A percentile compares a stretch with the other conserved stretches of the same genome.
Evolutionary conservation across 2,797 vertebrate species (phyloP).

Genomic region (Ptychadena robeensis): DNA sequence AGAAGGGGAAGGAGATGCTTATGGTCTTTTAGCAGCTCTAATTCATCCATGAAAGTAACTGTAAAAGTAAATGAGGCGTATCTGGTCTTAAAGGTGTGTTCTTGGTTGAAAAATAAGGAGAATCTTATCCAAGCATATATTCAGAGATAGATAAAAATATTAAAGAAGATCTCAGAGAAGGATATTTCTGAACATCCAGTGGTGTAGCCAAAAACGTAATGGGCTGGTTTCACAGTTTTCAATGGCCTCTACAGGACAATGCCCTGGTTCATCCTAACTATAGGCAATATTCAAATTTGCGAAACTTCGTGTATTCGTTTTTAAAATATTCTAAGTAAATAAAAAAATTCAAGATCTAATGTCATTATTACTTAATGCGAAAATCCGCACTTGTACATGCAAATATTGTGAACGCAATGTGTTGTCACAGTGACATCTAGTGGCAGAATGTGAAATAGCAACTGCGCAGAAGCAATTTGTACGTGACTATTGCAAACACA

Average conservation of each 20-base stretch:
- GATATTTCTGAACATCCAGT: neutral
- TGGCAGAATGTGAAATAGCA: too few species aligned
- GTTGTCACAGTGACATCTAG: too few species aligned
- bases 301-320: too few species aligned
- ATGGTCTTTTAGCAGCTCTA: slow-evolving; percentile 23
- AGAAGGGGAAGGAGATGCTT: slow-evolving; percentile 33
- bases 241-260: neutral
- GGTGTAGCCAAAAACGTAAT: neutral
- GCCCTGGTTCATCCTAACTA: too few species aligned
- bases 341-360: too few species aligned
- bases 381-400: too few species aligned
- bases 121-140: neutral
- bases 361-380: too few species aligned
- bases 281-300: too few species aligned
- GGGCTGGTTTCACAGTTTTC: neutral
- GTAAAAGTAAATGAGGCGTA: slow-evolving; percentile 47
- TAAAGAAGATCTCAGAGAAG: neutral
- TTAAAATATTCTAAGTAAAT: too few species aligned
- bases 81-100: slow-evolving; percentile 38
- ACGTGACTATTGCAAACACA: too few species aligned
- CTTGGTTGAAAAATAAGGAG: slow-evolving; percentile 8
- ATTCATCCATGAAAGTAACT: slow-evolving; percentile 38
- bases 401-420: too few species aligned
- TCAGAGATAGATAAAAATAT: neutral
- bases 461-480: too few species aligned